Conservation (phyloP, 2,113 vertebrate genomes). For the Xiphorhynchus elegans region DNA sequence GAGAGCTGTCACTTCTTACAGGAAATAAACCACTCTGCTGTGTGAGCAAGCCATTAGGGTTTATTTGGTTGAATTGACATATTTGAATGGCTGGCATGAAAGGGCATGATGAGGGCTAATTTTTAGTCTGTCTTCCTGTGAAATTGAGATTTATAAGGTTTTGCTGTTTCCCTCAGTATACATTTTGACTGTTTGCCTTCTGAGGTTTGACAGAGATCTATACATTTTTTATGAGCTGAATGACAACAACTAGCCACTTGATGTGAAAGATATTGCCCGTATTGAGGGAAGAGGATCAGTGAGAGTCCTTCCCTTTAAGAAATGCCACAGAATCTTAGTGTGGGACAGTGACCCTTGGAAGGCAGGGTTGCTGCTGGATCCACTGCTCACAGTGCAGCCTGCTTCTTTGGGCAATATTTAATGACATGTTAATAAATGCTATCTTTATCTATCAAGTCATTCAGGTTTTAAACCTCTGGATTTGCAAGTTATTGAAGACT, state of each 20-base stretch:
- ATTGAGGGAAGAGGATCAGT: not conserved
- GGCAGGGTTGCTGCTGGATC: fast-evolving
- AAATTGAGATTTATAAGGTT: not conserved
- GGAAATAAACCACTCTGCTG: not conserved
- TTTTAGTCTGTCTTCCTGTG: not conserved
- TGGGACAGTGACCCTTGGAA: not conserved
- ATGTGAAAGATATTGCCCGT: fast-evolving
- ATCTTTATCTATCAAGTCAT: not conserved
- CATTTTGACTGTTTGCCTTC: not conserved
- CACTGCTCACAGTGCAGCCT: not conserved
- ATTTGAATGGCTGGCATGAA: not conserved
- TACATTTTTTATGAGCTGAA: not conserved
- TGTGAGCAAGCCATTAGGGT: not conserved
- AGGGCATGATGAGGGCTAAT: not conserved
- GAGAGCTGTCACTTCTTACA: not conserved
- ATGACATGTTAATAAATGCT: not conserved
- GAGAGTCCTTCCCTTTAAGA: not conserved
- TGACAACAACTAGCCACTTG: not conserved
- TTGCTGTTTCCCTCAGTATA: not conserved
- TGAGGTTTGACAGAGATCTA: not conserved
- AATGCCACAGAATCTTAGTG: fast-evolving
- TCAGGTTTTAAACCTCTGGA: not conserved
- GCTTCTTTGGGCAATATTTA: not conserved
- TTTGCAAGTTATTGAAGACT: not conserved
- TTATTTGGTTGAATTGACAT: not conserved